Evolutionary conservation across 2,888 invertebrate genomes (phyloP).

Genomic region (Luperina nickerlii): DNA sequence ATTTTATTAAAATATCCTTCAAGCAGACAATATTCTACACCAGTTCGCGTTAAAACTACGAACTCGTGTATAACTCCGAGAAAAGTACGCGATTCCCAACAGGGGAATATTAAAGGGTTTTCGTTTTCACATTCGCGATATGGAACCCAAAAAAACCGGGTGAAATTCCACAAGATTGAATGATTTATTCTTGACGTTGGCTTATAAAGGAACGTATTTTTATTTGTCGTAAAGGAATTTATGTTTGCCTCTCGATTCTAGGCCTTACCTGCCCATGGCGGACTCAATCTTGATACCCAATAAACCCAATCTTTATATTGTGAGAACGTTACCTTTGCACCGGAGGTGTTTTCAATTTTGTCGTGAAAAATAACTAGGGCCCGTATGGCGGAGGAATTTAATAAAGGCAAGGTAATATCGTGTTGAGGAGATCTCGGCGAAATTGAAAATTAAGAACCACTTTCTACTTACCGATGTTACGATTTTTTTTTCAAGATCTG

Average conservation of each 20-base stretch:
- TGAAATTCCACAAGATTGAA: conserved; percentile 81
- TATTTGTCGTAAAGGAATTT: conserved; percentile 88
- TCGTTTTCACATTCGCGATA: conserved; percentile 53
- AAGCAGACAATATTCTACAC: conserved; percentile 21
- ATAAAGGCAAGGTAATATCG: conserved; percentile 82
- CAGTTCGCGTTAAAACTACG: conserved; percentile 35
- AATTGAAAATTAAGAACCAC: conserved; percentile 84
- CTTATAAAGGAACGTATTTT: conserved; percentile 80
- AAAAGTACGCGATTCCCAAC: conserved; percentile 45
- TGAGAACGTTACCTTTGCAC: conserved; percentile 80
- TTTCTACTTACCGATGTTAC: conserved; percentile 69
- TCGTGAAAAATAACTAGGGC: conserved; percentile 81
- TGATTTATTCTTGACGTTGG: conserved; percentile 82
- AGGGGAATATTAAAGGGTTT: conserved; percentile 59
- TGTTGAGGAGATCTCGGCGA: conserved; percentile 75
- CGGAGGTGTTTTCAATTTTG: conserved; percentile 85
- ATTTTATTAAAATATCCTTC: conserved; percentile 48
- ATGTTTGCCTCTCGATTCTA: conserved; percentile 77
- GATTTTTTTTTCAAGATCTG: conserved; percentile 56
- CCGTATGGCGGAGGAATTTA: conserved; percentile 79
- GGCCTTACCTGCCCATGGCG: conserved; percentile 76
- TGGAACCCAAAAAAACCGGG: conserved; percentile 60
- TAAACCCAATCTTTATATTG: conserved; percentile 86
- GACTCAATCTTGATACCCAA: conserved; percentile 78
- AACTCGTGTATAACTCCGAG: conserved; percentile 25